phyloP scores from a whole-genome alignment of 92 coral and sea anemone species.

The Porites rus region DNA sequence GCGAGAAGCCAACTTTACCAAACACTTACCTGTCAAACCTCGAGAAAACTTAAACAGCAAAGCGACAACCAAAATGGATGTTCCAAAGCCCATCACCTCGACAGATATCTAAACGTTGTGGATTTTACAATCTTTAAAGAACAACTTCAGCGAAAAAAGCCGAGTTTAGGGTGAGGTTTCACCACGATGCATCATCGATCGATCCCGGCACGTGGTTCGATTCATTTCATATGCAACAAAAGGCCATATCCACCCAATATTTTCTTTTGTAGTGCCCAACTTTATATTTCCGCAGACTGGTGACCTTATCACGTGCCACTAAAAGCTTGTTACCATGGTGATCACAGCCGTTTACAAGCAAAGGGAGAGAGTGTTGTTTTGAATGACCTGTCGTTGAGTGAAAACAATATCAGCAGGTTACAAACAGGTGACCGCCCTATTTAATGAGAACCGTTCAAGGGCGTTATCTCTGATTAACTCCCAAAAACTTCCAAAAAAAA shows the following conservation, averaged over 20 bases:
- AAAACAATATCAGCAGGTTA: conserved; percentile 11
- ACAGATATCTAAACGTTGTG: too few relatives aligned
- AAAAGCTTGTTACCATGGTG: conserved; percentile 32
- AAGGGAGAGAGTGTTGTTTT: conserved; percentile 5
- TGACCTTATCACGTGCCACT: conserved; percentile 36
- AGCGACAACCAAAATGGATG: not conserved
- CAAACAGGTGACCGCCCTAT: not conserved
- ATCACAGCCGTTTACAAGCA: not conserved
- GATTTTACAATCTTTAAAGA: not conserved
- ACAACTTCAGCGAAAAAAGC: not conserved
- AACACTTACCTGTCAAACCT: conserved; percentile 46
- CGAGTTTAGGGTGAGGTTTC: conserved; percentile 16
- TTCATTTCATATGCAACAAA: conserved; percentile 60
- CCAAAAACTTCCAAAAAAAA: too few relatives aligned
- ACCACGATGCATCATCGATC: not conserved
- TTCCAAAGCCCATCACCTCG: conserved; percentile 22
- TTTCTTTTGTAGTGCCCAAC: not conserved
- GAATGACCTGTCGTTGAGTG: conserved; percentile 5
- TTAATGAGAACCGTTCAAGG: not conserved
- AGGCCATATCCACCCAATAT: conserved; percentile 17
- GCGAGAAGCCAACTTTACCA: conserved; percentile 7
- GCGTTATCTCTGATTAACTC: too few relatives aligned
- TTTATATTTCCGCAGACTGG: not conserved
- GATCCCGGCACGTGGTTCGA: conserved; percentile 34
- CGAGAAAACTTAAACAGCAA: conserved; percentile 36